Percentiles rank a stretch among this genome's conserved stretches.
phyloP scores from a whole-genome alignment of 2,888 invertebrate genomes.

The Acrobasis consociella region DNA sequence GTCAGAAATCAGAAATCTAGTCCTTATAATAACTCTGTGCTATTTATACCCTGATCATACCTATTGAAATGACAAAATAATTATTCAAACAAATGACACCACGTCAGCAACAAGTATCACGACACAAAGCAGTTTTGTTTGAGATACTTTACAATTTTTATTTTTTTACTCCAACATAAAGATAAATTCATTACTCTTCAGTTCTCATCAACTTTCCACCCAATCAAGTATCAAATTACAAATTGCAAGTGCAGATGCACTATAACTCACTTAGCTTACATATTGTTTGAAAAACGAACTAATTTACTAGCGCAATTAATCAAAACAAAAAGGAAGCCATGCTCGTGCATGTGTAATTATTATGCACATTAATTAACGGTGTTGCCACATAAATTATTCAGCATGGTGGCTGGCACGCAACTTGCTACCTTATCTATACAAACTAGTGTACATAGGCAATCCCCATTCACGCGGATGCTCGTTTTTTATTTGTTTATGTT shows the following conservation, averaged over 20 bases:
- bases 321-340: slow-evolving; percentile 79
- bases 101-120: too few relatives aligned
- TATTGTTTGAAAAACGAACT: slow-evolving; percentile 59
- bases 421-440: slow-evolving; percentile 41
- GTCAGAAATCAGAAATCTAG: too few relatives aligned
- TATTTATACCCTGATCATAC: too few relatives aligned
- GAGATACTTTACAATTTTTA: neutral
- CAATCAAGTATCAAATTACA: slow-evolving; percentile 22
- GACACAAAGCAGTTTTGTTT: neutral
- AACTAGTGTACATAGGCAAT: slow-evolving; percentile 23
- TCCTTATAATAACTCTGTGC: too few relatives aligned
- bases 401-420: slow-evolving; percentile 61
- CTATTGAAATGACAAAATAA: too few relatives aligned
- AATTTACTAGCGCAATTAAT: slow-evolving; percentile 76
- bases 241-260: slow-evolving; percentile 16
- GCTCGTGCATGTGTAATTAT: slow-evolving; percentile 77
- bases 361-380: slow-evolving; percentile 80
- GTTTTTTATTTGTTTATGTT: neutral
- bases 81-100: too few relatives aligned
- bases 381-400: slow-evolving; percentile 68
- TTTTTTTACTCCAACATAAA: neutral
- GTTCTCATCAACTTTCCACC: neutral
- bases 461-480: neutral
- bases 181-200: slow-evolving; percentile 8
- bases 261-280: slow-evolving; percentile 28